Evolutionary conservation across 2,888 invertebrate genomes (phyloP).

Genomic region (Cheilosia pagana): DNA sequence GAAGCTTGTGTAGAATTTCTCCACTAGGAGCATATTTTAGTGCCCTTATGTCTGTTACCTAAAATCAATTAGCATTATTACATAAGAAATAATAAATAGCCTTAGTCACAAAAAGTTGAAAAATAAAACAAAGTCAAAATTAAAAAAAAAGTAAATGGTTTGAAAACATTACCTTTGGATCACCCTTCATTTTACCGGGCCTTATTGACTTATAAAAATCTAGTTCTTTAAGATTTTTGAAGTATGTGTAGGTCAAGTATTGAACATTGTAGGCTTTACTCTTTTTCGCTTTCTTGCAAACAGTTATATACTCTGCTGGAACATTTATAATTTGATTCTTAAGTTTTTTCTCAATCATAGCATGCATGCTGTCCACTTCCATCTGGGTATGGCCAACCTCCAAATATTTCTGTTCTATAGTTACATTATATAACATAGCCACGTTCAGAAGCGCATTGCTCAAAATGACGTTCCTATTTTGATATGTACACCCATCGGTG

Average conservation of each 20-base stretch:
- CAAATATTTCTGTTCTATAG: neutral
- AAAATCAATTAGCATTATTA: neutral
- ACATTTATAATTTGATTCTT: neutral
- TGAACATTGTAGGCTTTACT: conserved; percentile 1
- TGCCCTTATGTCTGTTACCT: conserved; percentile 9
- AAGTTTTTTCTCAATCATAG: neutral
- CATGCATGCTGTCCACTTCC: neutral
- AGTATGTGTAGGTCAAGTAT: conserved; percentile 15
- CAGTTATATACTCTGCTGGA: too few relatives aligned
- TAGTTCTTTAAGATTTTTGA: conserved; percentile 9
- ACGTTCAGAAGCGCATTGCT: too few relatives aligned
- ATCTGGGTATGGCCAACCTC: neutral
- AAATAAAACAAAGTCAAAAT: conserved; percentile 7
- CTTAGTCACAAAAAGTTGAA: neutral
- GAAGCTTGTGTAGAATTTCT: conserved; percentile 8
- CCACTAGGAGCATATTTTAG: conserved; percentile 3
- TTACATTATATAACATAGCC: too few relatives aligned
- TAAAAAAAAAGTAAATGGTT: neutral
- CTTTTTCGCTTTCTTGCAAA: too few relatives aligned
- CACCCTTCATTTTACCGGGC: conserved; percentile 8
- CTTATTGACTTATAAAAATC: conserved; percentile 13
- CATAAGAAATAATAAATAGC: neutral
- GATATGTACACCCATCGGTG: too few relatives aligned
- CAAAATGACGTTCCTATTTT: too few relatives aligned
- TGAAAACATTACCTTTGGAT: conserved; percentile 13